Base-by-base conservation (phyloP, 2,888 invertebrate genomes). In the Dorcus hopei region DNA sequence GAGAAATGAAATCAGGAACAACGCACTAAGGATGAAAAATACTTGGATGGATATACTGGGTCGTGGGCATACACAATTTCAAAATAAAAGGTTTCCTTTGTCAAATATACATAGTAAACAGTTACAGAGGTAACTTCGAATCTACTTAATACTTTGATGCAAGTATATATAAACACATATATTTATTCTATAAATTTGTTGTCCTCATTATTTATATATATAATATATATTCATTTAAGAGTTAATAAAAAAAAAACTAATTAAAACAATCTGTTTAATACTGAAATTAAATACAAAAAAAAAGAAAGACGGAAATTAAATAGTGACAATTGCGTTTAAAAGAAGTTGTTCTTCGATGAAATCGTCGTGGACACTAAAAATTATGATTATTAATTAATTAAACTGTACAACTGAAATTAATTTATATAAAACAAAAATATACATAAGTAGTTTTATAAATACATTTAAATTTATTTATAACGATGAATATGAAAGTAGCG, bases 111-210 rank as follows among this genome's bases (percentile, higher is more conserved):
- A 70, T 60, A 57, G 61, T 58, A 49, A 59, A 54, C 56, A 59
- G 61, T 65, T 59, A 64, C 63, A 60, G 62, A 70, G 69, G 71
- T 72, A 74, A 73, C 73, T 70, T 68, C 68, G 66, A 49, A 68
- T 69, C 70, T 73, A 72, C 70, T 72, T 72, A 72, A 70, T 70
- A 70, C 64, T 65, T 65, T 69, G 61, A 53, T 65, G 63, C 66
- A 64, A 69, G 64, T 68, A 66, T 68, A 61, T 63, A 64, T 67
- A 67, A 65, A 68, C 68, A 72, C 70, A 71, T 65, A 70, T 67
- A 71, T 65, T 61, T 64, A 60, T 66, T 62, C 64, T 64, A 58
- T 57, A 63, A 9, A 14, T 42, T 40, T 43, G 42, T 52, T 43
- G 42, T 43, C 43, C 62, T 58, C 55, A 63, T 61, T 56, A 61